Evolutionary conservation across 2,113 vertebrate genomes (phyloP), one percentile per base, ranked within the genome.

Genomic region (Cepphus grylle): DNA sequence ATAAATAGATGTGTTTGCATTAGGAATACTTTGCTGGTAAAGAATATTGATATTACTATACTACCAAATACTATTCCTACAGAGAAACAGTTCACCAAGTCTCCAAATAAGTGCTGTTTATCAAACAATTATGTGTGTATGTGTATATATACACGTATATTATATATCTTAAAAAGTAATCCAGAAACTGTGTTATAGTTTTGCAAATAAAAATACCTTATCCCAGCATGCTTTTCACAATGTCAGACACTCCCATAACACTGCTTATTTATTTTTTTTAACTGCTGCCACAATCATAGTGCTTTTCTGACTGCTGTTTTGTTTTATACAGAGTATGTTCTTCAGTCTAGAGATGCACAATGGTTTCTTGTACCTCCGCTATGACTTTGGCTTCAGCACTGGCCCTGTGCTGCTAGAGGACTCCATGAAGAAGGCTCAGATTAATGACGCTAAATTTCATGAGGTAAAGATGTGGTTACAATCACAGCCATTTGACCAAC

Each of bases 381-480:
- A 99, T 43, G 99, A 99, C 97, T 99, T 99, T 81, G 99, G 99
- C 65, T 99, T 99, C 96, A 98, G 95, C 93, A 96, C 62, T 0
- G 99, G 99, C 25, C 99, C 99, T 3, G 93, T 99, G 22, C 94
- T 98, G 84, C 98, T 99, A 9, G 99, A 99, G 72, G 98, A 98
- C 80, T 98, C 99, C 36, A 59, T 98, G 96, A 98, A 98, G 49
- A 99, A 99, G 96, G 98, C 99, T 70, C 98, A 98, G 92, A 99
- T 99, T 95, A 99, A 99, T 2, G 99, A 99, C 23, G 99, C 99
- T 56, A 98, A 98, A 97, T 99, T 99, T 94, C 99, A 99, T 34
- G 99, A 99, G 99, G 99, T 99, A 98, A 21, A 78, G 47, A 90
- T 76, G 12, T 10, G 9, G 40, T 43, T 25, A 62, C 52, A 77